Evolutionary conservation across 1,140 invertebrate genomes (phyloP).

Genomic region (Wiebesia pumilae): DNA sequence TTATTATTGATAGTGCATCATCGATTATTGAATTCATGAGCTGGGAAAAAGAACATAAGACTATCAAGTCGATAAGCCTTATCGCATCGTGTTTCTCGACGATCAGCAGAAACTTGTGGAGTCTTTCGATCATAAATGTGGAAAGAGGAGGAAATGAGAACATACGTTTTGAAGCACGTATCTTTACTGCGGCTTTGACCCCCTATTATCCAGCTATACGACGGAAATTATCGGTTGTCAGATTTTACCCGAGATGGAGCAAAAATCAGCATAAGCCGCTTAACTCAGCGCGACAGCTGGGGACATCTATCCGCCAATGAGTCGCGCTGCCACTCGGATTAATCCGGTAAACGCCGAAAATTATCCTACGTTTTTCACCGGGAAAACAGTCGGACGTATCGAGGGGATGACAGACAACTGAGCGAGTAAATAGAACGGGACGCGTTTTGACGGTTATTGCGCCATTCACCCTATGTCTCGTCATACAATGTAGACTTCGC

Average conservation of each 20-base stretch:
- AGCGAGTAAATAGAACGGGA: not conserved
- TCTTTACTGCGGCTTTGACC: not conserved
- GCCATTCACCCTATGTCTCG: not conserved
- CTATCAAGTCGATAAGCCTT: too few relatives aligned
- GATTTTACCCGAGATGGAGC: conserved; percentile 62
- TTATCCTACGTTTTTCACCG: conserved; percentile 51
- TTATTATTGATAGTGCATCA: too few relatives aligned
- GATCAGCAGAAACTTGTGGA: too few relatives aligned
- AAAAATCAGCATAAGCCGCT: conserved; percentile 68
- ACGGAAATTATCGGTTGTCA: conserved; percentile 46
- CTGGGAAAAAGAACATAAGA: too few relatives aligned
- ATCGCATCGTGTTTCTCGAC: not conserved
- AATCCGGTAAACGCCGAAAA: conserved; percentile 68
- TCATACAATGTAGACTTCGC: too few relatives aligned
- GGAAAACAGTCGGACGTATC: not conserved
- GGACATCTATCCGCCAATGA: conserved; percentile 58
- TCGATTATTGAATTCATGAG: too few relatives aligned
- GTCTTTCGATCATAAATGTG: too few relatives aligned
- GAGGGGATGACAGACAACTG: not conserved
- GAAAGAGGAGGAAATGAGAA: not conserved
- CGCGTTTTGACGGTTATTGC: not conserved
- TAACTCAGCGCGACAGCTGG: conserved; percentile 61
- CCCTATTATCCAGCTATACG: conserved; percentile 45
- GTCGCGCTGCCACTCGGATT: conserved; percentile 48
- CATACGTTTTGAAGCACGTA: not conserved